Evolutionary conservation across 1,140 invertebrate genomes (phyloP).

Genomic region (Ips nitidus): DNA sequence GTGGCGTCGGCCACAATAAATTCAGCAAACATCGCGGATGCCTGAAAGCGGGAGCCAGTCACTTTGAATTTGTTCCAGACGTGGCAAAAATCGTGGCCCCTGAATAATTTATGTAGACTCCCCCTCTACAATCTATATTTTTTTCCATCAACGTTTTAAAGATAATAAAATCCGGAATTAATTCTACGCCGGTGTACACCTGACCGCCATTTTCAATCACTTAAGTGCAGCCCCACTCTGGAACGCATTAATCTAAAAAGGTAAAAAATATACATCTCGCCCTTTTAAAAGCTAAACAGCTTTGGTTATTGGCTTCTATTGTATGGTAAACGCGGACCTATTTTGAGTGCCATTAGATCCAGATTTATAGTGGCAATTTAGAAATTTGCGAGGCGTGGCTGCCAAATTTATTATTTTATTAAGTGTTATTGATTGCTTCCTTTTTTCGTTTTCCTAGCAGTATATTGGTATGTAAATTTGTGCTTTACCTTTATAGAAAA

Average conservation of each 20-base stretch:
- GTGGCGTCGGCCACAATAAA: not conserved
- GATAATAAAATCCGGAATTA: not conserved
- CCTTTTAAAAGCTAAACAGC: conserved; percentile 18
- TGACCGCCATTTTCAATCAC: conserved; percentile 3
- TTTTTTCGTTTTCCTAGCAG: not conserved
- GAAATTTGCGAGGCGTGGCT: conserved; percentile 22
- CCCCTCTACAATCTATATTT: too few species aligned
- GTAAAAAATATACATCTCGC: conserved; percentile 11
- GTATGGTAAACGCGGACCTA: conserved; percentile 16
- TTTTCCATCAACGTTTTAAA: too few species aligned
- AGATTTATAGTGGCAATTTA: conserved; percentile 18
- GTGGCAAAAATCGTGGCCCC: too few species aligned
- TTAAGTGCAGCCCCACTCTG: conserved; percentile 8
- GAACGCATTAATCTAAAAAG: conserved; percentile 12
- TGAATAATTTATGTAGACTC: too few species aligned
- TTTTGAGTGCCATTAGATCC: conserved; percentile 15
- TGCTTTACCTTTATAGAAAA: too few species aligned
- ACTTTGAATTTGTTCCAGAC: too few species aligned
- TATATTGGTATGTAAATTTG: too few species aligned
- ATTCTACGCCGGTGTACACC: not conserved
- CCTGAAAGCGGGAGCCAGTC: too few species aligned
- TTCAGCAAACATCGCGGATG: not conserved
- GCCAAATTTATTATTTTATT: conserved; percentile 5
- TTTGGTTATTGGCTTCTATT: conserved; percentile 25
- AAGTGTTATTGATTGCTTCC: not conserved